Base-by-base conservation (phyloP, 92 coral and sea anemone genomes). In the Parazoanthus darwini region DNA sequence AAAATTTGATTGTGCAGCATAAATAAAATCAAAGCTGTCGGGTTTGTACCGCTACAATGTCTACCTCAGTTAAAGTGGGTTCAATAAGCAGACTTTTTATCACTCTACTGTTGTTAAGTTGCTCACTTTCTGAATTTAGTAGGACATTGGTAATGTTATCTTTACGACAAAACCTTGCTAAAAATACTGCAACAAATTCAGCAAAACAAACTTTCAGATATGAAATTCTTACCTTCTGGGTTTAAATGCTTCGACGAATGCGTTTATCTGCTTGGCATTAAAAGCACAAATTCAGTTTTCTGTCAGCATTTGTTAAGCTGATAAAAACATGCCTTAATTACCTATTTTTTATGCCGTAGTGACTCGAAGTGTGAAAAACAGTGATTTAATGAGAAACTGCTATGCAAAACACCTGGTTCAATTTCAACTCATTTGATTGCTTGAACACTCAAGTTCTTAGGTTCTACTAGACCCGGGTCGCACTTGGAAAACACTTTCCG, bases 401-500 rank as follows among this genome's bases (percentile, higher is more conserved):
- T 23, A 23, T 68, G 74, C 74, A 23, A 68, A 14, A 6, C 26
- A 66, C 8, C 74, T 68, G 6, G 74, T 68, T 68, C 35, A 68
- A 68, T 68, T 68, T 4, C 6, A 67, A 22, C 29, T 67, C 29
- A 2, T 67, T 67, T 67, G 1, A 67, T 2, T 20, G 26, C 50
- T 65, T 65, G 71, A 65, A 10, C 71, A 65, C 71, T 65, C 71
- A 65, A 3, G 71, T 65, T 65, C 23, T 65, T 65, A 65, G 71
- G 71, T 65, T 65, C 71, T 65, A 65, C 71, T 65, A 71, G 76
- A 29, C 76, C 76, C 76, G 76, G 76, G 76, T 71, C 76, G 76
- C 76, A 71, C 76, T 71, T 71, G 76, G 76, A 71, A 71, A 71
- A 71, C 37, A 23, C 37, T 71, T 71, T 71, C 33, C 76, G 76